phyloP scores from a whole-genome alignment of 2,113 vertebrate genomes.

The Sminthopsis crassicaudata region DNA sequence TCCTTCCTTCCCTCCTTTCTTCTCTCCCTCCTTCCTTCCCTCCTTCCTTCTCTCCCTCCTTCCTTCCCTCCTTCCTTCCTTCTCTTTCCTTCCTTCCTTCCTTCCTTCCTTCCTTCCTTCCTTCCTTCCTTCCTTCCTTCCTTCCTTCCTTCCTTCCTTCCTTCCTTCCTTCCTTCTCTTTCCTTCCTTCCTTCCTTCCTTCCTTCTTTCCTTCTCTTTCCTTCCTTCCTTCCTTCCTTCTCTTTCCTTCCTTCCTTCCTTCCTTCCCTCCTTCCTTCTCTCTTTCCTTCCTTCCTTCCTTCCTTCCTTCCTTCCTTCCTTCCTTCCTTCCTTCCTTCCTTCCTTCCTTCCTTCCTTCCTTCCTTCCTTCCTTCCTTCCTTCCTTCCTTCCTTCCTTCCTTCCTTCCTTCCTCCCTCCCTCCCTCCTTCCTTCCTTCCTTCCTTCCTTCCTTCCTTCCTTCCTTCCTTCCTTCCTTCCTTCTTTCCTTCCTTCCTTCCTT shows the following conservation, averaged over 20 bases:
- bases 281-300: background rate
- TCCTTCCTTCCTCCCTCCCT: no score
- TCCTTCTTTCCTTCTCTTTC: background rate
- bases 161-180: no score
- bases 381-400: background rate
- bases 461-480: background rate
- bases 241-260: no score
- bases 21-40: no score
- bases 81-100: background rate
- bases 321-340: background rate
- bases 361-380: background rate
- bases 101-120: no score
- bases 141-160: background rate
- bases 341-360: background rate
- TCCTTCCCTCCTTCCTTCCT: background rate
- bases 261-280: no score
- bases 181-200: no score
- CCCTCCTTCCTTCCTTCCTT: background rate
- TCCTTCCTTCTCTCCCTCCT: no score
- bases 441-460: background rate
- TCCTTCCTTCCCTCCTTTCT: background rate
- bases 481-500: background rate
- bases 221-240: no score
- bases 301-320: no score
- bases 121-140: no score